These are phyloP conservation scores for Euura saliciscinereae DNA, from an alignment of 1,140 invertebrate species.

Conservation along the genomic window DNA sequence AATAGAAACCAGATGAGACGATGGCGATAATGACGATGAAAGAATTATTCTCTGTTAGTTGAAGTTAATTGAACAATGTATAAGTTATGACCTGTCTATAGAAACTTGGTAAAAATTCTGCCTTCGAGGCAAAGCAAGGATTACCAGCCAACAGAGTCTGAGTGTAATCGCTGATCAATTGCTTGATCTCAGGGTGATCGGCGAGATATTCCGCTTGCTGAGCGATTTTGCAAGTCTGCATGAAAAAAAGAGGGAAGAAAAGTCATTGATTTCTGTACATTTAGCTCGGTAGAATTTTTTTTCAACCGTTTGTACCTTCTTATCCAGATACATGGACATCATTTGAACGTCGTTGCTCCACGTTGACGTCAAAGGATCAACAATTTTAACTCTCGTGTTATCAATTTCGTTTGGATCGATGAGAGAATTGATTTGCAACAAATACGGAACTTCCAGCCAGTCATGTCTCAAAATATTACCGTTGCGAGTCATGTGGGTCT, in stretches of 20 bases:
- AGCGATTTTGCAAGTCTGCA: conserved; percentile 45
- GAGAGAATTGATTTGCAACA: conserved; percentile 38
- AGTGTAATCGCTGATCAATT: conserved; percentile 65
- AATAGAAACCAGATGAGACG: background rate
- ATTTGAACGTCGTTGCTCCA: conserved; percentile 65
- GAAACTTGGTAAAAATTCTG: conserved; percentile 15
- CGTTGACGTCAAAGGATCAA: conserved; percentile 47
- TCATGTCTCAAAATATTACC: conserved; percentile 41
- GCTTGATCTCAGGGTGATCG: conserved; percentile 63
- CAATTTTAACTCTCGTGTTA: background rate
- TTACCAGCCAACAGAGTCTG: conserved; percentile 61
- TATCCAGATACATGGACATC: conserved; percentile 65
- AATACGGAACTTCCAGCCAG: conserved; percentile 34
- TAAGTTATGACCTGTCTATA: conserved; percentile 3
- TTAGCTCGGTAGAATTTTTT: conserved; percentile 17
- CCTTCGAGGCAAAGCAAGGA: conserved; percentile 9
- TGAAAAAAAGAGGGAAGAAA: conserved; percentile 22
- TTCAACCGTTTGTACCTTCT: conserved; percentile 56
- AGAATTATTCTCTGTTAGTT: no score
- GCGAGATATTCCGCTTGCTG: conserved; percentile 60
- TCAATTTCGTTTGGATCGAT: conserved; percentile 17
- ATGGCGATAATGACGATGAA: no score
- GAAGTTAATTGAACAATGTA: background rate
- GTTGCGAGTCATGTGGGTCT: conserved; percentile 34
- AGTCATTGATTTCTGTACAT: conserved; percentile 5